Conservation (phyloP, 2,797 vertebrate genomes). For the Sebastes steindachneri region DNA sequence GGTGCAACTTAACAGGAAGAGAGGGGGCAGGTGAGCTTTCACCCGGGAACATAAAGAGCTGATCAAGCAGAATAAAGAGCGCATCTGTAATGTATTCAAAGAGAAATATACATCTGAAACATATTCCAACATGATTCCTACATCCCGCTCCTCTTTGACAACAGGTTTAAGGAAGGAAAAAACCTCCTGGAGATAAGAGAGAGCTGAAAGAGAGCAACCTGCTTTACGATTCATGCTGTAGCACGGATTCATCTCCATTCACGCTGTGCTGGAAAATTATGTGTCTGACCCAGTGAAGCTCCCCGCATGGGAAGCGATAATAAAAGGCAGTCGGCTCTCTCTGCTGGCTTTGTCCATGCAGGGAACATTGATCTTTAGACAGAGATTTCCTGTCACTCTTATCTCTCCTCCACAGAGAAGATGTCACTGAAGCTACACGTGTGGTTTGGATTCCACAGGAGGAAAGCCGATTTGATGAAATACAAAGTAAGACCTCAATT, state of each 20-base stretch:
- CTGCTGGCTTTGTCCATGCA: slow-evolving; percentile 8
- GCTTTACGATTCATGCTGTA: slow-evolving; percentile 20
- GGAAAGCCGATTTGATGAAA: not conserved
- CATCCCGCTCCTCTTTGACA: not conserved
- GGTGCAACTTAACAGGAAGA: not conserved
- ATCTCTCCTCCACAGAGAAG: slow-evolving; percentile 17
- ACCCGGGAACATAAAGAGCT: not conserved
- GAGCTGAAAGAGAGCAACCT: slow-evolving; percentile 2
- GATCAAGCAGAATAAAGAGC: not conserved
- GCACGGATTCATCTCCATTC: slow-evolving; percentile 33
- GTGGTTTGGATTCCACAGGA: not conserved
- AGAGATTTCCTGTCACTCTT: not conserved
- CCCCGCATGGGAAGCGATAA: slow-evolving; percentile 23
- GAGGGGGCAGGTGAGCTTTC: not conserved
- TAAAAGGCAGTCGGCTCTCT: not conserved
- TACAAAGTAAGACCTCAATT: not conserved
- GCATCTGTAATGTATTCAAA: not conserved
- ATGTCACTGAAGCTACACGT: not conserved
- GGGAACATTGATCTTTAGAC: slow-evolving; percentile 26
- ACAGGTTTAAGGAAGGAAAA: not conserved
- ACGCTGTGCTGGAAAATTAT: slow-evolving; percentile 42
- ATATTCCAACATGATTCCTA: not conserved
- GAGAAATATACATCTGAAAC: not conserved
- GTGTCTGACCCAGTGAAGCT: slow-evolving; percentile 38
- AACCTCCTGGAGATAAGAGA: not conserved